Conservation (phyloP, 2,888 invertebrate species). For the Plemyria rubiginata region DNA sequence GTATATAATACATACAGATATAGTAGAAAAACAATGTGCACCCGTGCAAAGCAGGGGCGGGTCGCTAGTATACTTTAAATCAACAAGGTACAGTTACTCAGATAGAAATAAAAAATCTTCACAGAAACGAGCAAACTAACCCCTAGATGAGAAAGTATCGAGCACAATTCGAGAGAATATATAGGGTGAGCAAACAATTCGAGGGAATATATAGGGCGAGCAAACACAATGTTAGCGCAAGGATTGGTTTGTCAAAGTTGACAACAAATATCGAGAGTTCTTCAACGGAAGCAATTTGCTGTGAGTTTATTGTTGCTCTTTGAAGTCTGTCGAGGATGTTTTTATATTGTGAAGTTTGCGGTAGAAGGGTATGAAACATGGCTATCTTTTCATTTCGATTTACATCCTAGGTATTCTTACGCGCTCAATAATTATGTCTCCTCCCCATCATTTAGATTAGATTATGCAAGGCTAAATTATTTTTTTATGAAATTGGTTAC, state of each 20-base stretch:
- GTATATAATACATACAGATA: too few species aligned
- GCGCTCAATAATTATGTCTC: too few species aligned
- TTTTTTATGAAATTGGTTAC: too few species aligned
- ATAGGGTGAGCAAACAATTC: constrained; percentile 17
- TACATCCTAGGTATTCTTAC: too few species aligned
- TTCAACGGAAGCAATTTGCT: constrained; percentile 26
- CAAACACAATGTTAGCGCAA: constrained; percentile 15
- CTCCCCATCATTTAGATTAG: too few species aligned
- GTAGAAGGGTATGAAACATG: constrained; percentile 4
- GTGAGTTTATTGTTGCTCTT: constrained; percentile 20
- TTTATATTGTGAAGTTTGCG: constrained; percentile 5
- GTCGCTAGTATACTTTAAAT: too few species aligned
- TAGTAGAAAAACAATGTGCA: too few species aligned
- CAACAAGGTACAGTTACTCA: too few species aligned
- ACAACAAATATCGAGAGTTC: constrained; percentile 29
- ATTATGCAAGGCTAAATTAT: too few species aligned
- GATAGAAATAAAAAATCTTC: neutral
- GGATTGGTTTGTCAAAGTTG: constrained; percentile 25
- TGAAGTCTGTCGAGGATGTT: constrained; percentile 14
- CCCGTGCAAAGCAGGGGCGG: too few species aligned
- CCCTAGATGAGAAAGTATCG: neutral
- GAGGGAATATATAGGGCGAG: constrained; percentile 8
- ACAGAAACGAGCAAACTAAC: neutral
- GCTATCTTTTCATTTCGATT: neutral
- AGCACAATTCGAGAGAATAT: constrained; percentile 11